These are phyloP conservation scores for Drosophila hydei DNA, from an alignment of 1,140 invertebrate genomes.

Conservation along the genomic window DNA sequence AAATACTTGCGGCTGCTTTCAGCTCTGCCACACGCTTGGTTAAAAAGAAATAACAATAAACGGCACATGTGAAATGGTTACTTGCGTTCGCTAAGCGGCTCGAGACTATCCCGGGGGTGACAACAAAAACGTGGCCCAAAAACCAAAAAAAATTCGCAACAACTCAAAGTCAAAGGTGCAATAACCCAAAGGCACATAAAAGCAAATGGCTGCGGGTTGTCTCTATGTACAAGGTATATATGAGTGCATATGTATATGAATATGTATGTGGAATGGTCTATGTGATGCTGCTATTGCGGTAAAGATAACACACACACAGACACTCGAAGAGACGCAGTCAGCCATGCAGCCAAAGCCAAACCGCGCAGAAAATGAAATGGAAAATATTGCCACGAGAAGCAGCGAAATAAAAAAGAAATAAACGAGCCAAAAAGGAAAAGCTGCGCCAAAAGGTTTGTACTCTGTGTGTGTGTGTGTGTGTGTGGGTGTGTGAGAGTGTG, in stretches of 20 bases:
- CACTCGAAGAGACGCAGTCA: slow-evolving; percentile 48
- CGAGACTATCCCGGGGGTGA: slow-evolving; percentile 2
- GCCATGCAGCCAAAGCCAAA: slow-evolving; percentile 75
- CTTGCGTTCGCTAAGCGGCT: slow-evolving; percentile 24
- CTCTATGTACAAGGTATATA: slow-evolving; percentile 19
- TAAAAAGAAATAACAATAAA: slow-evolving; percentile 79
- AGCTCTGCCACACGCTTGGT: slow-evolving; percentile 41
- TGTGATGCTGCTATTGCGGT: slow-evolving; percentile 60
- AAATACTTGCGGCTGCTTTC: slow-evolving; percentile 71
- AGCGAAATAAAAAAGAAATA: slow-evolving; percentile 77
- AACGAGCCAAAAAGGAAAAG: slow-evolving; percentile 75
- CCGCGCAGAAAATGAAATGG: slow-evolving; percentile 81
- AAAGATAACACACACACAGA: slow-evolving; percentile 58
- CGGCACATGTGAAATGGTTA: slow-evolving; percentile 71
- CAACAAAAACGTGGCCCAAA: slow-evolving; percentile 16
- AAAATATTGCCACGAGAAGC: slow-evolving; percentile 71
- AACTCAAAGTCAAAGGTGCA: slow-evolving; percentile 79
- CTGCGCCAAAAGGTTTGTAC: slow-evolving; percentile 65
- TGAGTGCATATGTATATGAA: slow-evolving; percentile 24
- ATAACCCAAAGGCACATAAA: slow-evolving; percentile 76
- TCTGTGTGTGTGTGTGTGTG: slow-evolving; percentile 18
- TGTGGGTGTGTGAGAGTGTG: slow-evolving; percentile 25
- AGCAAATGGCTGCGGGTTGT: slow-evolving; percentile 74
- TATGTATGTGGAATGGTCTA: slow-evolving; percentile 27
- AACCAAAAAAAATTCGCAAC: slow-evolving; percentile 41